Evolutionary conservation across 2,797 vertebrate genomes (phyloP).

Genomic region (Argyrosomus regius): DNA sequence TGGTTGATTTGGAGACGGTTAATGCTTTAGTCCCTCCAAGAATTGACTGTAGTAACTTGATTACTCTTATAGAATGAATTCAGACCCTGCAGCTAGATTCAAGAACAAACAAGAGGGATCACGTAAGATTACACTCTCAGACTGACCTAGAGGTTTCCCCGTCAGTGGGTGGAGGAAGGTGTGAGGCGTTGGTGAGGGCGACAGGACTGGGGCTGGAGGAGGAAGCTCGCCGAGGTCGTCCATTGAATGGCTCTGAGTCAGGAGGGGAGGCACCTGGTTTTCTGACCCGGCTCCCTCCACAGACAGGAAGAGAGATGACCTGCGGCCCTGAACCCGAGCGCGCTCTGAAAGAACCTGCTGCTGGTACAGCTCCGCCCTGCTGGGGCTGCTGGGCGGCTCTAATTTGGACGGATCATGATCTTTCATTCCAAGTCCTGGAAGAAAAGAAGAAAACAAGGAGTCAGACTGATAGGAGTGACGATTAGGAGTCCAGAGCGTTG

Average conservation of each 20-base stretch:
- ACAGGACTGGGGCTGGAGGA: conserved; percentile 91
- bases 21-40: not conserved
- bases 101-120: not conserved
- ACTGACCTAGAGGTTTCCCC: conserved; percentile 90
- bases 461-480: not conserved
- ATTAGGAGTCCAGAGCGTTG: not conserved
- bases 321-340: conserved; percentile 88
- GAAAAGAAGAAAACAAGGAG: not conserved
- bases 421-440: conserved; percentile 69
- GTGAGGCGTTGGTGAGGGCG: conserved; percentile 90
- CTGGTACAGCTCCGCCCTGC: conserved; percentile 90
- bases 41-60: not conserved
- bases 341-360: conserved; percentile 88
- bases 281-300: conserved; percentile 92
- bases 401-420: conserved; percentile 69
- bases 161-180: conserved; percentile 98
- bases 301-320: conserved; percentile 97
- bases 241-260: conserved; percentile 96
- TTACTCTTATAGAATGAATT: not conserved
- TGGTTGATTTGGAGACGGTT: not conserved
- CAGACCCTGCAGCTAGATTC: conserved; percentile 9
- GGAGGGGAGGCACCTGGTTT: conserved; percentile 88
- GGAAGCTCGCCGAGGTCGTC: conserved; percentile 95
- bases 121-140: not conserved
- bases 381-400: conserved; percentile 85